A percentile compares a stretch with the other conserved stretches of the same genome.
These are phyloP conservation scores for Nannobrachium achirus DNA, from an alignment of 2,113 vertebrate species.

Conservation along the genomic window DNA sequence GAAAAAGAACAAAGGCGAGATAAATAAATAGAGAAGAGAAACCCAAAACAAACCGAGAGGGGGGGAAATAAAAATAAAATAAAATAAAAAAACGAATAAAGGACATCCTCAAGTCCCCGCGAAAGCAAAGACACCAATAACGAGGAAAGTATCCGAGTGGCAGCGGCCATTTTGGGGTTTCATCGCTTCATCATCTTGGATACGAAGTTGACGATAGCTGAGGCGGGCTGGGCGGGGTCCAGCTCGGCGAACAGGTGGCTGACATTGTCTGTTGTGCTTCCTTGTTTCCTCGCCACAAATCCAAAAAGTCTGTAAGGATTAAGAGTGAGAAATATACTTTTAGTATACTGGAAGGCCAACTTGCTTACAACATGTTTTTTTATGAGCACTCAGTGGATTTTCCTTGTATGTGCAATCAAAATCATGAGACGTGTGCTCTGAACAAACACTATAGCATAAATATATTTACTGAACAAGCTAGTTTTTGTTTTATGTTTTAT, in stretches of 20 bases:
- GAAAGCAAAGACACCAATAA: slow-evolving; percentile 48
- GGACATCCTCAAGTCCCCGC: slow-evolving; percentile 52
- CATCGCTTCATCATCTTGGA: slow-evolving; percentile 96
- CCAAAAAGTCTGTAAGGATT: slow-evolving; percentile 87
- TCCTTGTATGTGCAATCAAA: neutral
- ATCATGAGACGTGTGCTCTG: too few species aligned
- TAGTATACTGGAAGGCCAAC: neutral
- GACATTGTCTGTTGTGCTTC: slow-evolving; percentile 97
- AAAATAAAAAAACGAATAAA: slow-evolving; percentile 36
- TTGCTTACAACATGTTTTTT: too few species aligned
- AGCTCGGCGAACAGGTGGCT: slow-evolving; percentile 97
- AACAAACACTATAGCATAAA: too few species aligned
- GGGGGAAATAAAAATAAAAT: slow-evolving; percentile 58
- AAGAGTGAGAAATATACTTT: slow-evolving; percentile 15
- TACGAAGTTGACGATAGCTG: slow-evolving; percentile 93
- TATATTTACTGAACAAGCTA: too few species aligned
- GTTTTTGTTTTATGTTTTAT: too few species aligned
- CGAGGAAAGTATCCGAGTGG: slow-evolving; percentile 44
- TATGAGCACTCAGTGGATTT: too few species aligned
- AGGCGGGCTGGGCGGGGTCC: slow-evolving; percentile 91
- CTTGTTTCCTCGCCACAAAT: slow-evolving; percentile 96
- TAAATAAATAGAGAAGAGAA: slow-evolving; percentile 62
- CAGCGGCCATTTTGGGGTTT: slow-evolving; percentile 50
- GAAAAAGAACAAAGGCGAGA: slow-evolving; percentile 56
- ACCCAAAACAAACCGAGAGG: slow-evolving; percentile 20